Conservation (phyloP, 2,113 vertebrate genomes). For the Stigmatopora nigra region DNA sequence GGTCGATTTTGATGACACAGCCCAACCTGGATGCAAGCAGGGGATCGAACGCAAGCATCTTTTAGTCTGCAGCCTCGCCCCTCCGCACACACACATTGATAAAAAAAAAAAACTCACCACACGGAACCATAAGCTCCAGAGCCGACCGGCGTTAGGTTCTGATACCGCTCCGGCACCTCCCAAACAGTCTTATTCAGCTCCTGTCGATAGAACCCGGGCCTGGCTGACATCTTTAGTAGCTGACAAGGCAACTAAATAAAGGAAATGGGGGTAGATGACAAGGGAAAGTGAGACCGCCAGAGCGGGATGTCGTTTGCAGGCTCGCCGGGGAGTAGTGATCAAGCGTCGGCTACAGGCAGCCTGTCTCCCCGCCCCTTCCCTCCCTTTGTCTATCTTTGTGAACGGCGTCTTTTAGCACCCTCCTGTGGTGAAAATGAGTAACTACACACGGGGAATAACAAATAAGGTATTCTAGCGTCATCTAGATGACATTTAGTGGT, state of each 20-base stretch:
- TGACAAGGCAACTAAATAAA: not conserved
- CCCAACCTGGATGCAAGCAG: no score
- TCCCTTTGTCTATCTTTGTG: slow-evolving; percentile 6
- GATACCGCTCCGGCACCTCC: slow-evolving; percentile 94
- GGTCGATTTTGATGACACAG: not conserved
- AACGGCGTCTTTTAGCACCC: not conserved
- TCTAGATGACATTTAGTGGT: not conserved
- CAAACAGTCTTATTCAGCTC: slow-evolving; percentile 97
- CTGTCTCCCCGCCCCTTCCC: slow-evolving; percentile 11
- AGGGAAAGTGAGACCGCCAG: slow-evolving; percentile 10
- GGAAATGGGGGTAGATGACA: not conserved
- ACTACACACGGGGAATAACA: not conserved
- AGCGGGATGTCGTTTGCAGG: slow-evolving; percentile 24
- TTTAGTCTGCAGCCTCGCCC: slow-evolving; percentile 35
- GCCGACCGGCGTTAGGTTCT: slow-evolving; percentile 92
- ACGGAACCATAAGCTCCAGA: slow-evolving; percentile 95
- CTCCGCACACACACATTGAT: slow-evolving; percentile 15
- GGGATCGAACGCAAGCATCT: slow-evolving; percentile 4
- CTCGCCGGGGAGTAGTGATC: slow-evolving; percentile 16
- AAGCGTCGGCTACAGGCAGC: slow-evolving; percentile 11
- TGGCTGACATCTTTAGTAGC: slow-evolving; percentile 56
- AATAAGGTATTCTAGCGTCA: not conserved
- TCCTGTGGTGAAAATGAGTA: not conserved
- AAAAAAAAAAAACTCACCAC: slow-evolving; percentile 74
- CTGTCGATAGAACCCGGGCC: slow-evolving; percentile 89